Percentiles rank a stretch among this genome's conserved stretches.
Conservation (phyloP, 2,888 invertebrate genomes). For the Oligia strigilis region DNA sequence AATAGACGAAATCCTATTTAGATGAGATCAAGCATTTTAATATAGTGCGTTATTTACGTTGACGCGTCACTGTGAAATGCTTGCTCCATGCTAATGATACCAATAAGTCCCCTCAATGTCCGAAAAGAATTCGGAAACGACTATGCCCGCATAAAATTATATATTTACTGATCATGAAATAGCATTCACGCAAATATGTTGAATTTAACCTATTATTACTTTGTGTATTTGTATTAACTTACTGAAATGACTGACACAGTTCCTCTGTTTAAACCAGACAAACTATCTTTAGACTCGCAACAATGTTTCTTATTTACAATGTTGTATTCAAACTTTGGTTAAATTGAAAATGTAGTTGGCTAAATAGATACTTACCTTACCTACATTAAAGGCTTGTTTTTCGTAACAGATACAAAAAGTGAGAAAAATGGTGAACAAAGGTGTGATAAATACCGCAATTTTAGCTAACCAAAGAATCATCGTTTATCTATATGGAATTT, state of each 20-base stretch:
- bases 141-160: slow-evolving; percentile 78
- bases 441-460: slow-evolving; percentile 6
- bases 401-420: not conserved
- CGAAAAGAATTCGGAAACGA: slow-evolving; percentile 77
- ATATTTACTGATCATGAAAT: slow-evolving; percentile 78
- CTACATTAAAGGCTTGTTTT: not conserved
- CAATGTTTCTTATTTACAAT: slow-evolving; percentile 16
- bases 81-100: slow-evolving; percentile 82
- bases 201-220: slow-evolving; percentile 23
- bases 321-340: slow-evolving; percentile 14
- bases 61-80: slow-evolving; percentile 79
- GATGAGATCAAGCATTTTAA: slow-evolving; percentile 72
- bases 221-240: slow-evolving; percentile 25
- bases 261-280: slow-evolving; percentile 21
- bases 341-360: slow-evolving; percentile 12
- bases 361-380: not conserved
- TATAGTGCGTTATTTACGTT: slow-evolving; percentile 75
- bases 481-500: slow-evolving; percentile 23
- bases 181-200: slow-evolving; percentile 60
- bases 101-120: slow-evolving; percentile 79
- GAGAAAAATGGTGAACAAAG: not conserved
- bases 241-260: slow-evolving; percentile 26
- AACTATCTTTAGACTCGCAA: slow-evolving; percentile 21
- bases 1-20: slow-evolving; percentile 28
- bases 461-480: slow-evolving; percentile 10